A percentile compares a stretch with the other conserved stretches of the same genome.
Evolutionary conservation across 2,797 vertebrate genomes (phyloP).

Genomic region (Enteromius afrohamiltoni): DNA sequence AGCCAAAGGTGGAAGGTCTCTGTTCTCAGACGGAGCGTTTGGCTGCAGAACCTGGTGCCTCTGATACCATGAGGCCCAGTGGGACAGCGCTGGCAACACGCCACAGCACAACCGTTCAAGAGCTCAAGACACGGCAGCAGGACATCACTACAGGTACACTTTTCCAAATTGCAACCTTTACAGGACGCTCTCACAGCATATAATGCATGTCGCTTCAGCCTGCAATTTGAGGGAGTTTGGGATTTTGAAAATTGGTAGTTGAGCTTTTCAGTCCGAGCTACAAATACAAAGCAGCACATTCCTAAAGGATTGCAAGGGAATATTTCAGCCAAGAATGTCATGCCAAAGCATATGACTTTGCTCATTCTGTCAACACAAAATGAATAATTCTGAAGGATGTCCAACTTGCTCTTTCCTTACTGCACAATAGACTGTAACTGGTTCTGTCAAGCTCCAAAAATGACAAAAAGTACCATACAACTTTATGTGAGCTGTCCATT

Average conservation of each 20-base stretch:
- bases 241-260: not conserved
- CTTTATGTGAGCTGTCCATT: not conserved
- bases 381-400: not conserved
- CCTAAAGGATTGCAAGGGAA: not conserved
- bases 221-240: not conserved
- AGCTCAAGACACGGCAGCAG: conserved; percentile 75
- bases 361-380: not conserved
- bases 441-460: not conserved
- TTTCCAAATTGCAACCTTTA: not conserved
- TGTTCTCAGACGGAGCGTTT: conserved; percentile 72
- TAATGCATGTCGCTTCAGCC: not conserved
- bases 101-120: conserved; percentile 75
- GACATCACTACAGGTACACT: conserved; percentile 81
- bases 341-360: not conserved
- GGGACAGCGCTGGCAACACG: conserved; percentile 71
- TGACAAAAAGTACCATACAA: not conserved
- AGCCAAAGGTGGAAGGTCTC: conserved; percentile 74
- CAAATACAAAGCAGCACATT: conserved; percentile 10
- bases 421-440: not conserved
- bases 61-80: conserved; percentile 76
- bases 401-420: not conserved
- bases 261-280: not conserved
- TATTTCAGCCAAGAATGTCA: not conserved
- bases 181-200: not conserved
- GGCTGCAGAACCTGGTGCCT: conserved; percentile 63